Conservation (phyloP, 2,113 vertebrate species). For the Atlantisia rogersi region DNA sequence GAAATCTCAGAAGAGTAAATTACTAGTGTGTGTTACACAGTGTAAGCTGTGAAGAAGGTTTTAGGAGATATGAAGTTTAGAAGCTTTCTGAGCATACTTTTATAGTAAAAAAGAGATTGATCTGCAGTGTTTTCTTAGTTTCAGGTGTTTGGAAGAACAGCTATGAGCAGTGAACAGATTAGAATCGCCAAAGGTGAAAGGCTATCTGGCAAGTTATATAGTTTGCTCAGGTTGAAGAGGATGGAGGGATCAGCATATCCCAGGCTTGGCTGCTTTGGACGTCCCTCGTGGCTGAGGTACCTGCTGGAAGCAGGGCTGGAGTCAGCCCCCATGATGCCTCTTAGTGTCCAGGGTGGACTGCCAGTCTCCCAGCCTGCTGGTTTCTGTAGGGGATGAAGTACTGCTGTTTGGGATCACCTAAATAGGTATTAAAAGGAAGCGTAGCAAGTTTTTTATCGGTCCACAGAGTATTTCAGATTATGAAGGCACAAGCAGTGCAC, state of each 20-base stretch:
- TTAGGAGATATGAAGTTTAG: neutral
- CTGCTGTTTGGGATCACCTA: neutral
- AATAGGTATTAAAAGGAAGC: neutral
- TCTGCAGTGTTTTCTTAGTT: neutral
- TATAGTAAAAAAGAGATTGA: neutral
- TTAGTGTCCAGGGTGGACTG: accelerated
- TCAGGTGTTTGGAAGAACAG: neutral
- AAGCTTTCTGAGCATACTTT: neutral
- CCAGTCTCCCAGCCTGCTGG: neutral
- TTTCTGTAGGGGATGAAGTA: neutral
- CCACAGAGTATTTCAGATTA: neutral
- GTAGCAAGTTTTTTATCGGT: neutral
- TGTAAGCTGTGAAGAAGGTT: neutral
- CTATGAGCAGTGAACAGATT: neutral
- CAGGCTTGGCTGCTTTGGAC: neutral
- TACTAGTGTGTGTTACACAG: neutral
- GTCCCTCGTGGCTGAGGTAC: neutral
- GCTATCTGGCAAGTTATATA: neutral
- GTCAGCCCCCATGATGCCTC: accelerated
- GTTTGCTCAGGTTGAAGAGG: neutral
- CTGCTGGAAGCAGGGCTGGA: neutral
- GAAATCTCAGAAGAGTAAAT: neutral
- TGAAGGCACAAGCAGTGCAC: neutral
- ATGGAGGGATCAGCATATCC: neutral
- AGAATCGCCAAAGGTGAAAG: neutral